Base-by-base conservation (phyloP, 2,888 invertebrate species). In the Thera britannica region DNA sequence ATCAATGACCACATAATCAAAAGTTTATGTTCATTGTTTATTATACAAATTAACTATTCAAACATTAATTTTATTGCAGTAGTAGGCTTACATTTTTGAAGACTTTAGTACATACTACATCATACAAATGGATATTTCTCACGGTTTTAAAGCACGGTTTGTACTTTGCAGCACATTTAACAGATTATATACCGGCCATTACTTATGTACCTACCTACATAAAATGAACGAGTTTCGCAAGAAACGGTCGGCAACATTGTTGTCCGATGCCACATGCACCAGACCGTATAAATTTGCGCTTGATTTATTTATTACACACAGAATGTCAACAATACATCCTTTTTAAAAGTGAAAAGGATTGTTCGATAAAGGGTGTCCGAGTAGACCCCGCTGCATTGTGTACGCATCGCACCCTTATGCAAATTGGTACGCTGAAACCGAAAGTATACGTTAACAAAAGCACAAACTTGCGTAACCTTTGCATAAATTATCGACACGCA, bases 251-350 rank as follows among this genome's bases (percentile, higher is more conserved):
- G 75, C 83, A 82, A 92, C 90, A 89, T 81, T 90, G 90, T 91
- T 79, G 81, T 79, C 77, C 76, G 73, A 74, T 75, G 75, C 78
- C 83, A 83, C 86, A 86, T 84, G 83, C 82, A 68, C 82, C 81
- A 84, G 83, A 88, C 87, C 87, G 82, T 89, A 89, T 88, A 90
- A 89, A 90, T 89, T 88, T 84, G 79, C 82, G 76, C 82, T 81
- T 93, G 93, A 93, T 93, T 92, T 93, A 93, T 93, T 93, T 92
- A 93, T 93, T 90, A 81, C 89, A 83, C 80, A 74, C 82, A 87
- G 87, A 90, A 90, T 89, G 85, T 90, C 90, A 92, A 92, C 92
- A 93, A 92, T 90, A 85, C 83, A 80, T 84, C 83, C 80, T 79
- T 84, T 88, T 89, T 88, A 90, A 92, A 92, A 92, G 89, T 91